These are phyloP conservation scores for Diacarnus erythraeanus DNA, from an alignment of 37 sponge, comb jelly and placozoan species.

Conservation along the genomic window DNA sequence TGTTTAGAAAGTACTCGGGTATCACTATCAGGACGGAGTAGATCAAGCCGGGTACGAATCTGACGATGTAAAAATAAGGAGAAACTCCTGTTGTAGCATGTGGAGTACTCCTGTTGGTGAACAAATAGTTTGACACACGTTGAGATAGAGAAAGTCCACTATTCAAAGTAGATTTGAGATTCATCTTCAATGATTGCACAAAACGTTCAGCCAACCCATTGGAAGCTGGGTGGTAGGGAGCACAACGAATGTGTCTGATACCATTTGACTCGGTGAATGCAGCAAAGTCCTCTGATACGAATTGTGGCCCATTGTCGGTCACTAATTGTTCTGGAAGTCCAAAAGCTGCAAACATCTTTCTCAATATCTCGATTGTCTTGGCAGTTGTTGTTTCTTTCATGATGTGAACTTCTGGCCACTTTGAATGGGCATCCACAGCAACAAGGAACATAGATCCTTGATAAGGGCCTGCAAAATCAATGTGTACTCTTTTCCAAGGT, in stretches of 20 bases:
- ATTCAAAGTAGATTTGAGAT: neutral
- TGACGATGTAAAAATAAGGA: neutral
- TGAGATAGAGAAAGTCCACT: neutral
- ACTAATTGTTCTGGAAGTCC: neutral
- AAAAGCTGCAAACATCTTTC: neutral
- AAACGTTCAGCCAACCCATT: no score
- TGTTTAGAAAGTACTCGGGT: no score
- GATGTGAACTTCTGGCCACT: neutral
- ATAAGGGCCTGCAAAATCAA: slow-evolving; percentile 25
- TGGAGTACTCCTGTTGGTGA: neutral
- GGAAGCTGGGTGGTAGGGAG: no score
- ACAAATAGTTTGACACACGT: no score
- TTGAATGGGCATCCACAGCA: neutral
- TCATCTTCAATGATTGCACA: neutral
- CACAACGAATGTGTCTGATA: neutral
- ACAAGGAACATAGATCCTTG: neutral
- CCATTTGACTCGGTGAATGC: neutral
- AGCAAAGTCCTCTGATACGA: neutral
- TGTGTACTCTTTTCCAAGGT: slow-evolving; percentile 26
- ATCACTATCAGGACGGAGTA: no score
- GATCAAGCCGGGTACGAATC: neutral
- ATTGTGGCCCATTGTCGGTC: neutral
- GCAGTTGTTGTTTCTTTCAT: neutral
- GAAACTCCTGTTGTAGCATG: neutral
- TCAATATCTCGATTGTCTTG: no score